phyloP scores from a whole-genome alignment of 1,140 invertebrate species.

The Mercenaria mercenaria region DNA sequence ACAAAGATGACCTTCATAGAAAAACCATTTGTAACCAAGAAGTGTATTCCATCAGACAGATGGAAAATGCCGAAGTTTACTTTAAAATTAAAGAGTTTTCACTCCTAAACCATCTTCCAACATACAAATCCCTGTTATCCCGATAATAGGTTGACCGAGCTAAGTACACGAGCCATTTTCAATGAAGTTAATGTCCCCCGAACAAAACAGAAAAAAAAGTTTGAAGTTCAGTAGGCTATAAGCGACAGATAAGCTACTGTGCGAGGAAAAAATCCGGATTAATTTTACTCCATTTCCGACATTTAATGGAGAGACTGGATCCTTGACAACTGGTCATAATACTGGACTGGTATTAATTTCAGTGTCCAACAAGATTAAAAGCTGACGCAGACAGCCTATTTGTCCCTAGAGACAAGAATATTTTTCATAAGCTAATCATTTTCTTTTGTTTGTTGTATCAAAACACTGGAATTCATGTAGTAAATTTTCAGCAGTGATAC shows the following conservation, averaged over 20 bases:
- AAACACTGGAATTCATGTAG: neutral
- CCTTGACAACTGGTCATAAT: conserved; percentile 8
- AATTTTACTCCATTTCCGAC: neutral
- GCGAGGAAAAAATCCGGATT: conserved; percentile 18
- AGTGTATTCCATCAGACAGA: neutral
- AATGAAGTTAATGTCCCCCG: neutral
- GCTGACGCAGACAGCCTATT: neutral
- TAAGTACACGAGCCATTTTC: conserved; percentile 4
- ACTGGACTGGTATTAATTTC: conserved; percentile 21
- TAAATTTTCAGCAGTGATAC: no score
- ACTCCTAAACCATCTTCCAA: conserved; percentile 34
- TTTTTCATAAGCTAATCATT: conserved; percentile 9
- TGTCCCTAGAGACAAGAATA: neutral
- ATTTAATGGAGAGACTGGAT: neutral
- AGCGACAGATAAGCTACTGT: neutral
- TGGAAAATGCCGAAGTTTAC: conserved; percentile 34
- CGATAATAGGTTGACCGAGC: neutral
- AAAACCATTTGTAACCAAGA: conserved; percentile 26
- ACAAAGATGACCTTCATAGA: neutral
- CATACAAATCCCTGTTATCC: neutral
- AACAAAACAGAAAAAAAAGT: neutral
- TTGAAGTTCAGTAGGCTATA: neutral
- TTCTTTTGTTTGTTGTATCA: conserved; percentile 18
- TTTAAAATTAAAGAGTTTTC: conserved; percentile 36
- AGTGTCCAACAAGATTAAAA: conserved; percentile 5